These are phyloP conservation scores for Pollenia griseotomentosa DNA, from an alignment of 2,888 invertebrate genomes.

Conservation along the genomic window DNA sequence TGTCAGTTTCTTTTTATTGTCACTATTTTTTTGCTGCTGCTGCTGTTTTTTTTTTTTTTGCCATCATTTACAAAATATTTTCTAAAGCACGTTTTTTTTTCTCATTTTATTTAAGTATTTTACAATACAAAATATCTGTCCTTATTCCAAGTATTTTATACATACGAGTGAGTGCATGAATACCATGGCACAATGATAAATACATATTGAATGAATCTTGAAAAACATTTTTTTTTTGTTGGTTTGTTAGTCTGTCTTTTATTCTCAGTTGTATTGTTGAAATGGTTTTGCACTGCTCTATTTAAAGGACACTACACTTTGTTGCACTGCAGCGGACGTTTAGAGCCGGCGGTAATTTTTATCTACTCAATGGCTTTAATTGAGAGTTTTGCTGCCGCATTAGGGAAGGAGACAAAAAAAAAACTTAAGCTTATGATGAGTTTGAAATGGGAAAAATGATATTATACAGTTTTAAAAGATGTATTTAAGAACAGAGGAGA, in stretches of 20 bases:
- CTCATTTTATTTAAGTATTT: constrained; percentile 55
- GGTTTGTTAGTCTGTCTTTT: constrained; percentile 29
- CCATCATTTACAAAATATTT: constrained; percentile 54
- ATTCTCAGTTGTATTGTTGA: constrained; percentile 43
- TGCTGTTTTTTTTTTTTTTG: constrained; percentile 9
- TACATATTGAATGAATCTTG: constrained; percentile 57
- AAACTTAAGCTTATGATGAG: constrained; percentile 23
- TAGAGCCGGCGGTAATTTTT: constrained; percentile 49
- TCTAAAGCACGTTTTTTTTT: constrained; percentile 60
- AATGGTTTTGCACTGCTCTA: constrained; percentile 44
- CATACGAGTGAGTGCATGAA: constrained; percentile 14
- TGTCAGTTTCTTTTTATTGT: constrained; percentile 46
- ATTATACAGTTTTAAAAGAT: too few relatives aligned
- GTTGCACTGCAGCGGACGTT: constrained; percentile 44
- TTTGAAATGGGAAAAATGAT: not conserved
- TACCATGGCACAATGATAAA: constrained; percentile 9
- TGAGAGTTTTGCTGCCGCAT: constrained; percentile 32
- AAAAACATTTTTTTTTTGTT: constrained; percentile 22
- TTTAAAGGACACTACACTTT: constrained; percentile 49
- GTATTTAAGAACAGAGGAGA: too few relatives aligned
- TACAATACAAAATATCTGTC: constrained; percentile 59
- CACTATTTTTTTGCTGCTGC: not conserved
- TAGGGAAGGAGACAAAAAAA: constrained; percentile 12
- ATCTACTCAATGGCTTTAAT: constrained; percentile 56
- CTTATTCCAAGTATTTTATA: constrained; percentile 47